phyloP scores from a whole-genome alignment of 2,888 invertebrate species.

The Adineta ricciae region DNA sequence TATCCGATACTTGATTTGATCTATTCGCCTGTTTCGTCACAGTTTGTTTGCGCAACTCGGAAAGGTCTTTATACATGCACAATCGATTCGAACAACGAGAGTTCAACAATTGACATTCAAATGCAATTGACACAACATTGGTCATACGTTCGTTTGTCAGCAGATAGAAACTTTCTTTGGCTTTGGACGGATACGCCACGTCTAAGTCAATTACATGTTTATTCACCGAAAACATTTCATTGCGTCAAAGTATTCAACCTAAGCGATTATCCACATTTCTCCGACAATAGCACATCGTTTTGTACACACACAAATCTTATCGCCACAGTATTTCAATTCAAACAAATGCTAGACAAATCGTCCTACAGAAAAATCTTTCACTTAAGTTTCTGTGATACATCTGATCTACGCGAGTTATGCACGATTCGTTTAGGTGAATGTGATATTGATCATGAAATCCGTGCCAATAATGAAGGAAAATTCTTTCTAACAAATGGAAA shows the following conservation, averaged over 20 bases:
- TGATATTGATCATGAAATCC: conserved; percentile 20
- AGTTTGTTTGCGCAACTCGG: not conserved
- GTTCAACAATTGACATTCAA: not conserved
- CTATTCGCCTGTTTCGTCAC: not conserved
- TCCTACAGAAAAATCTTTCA: not conserved
- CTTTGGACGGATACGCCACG: not conserved
- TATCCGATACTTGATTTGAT: not conserved
- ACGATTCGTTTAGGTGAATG: not conserved
- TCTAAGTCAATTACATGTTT: not conserved
- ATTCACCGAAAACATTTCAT: not conserved
- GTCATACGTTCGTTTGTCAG: conserved; percentile 1
- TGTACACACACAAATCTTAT: not conserved
- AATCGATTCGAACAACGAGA: not conserved
- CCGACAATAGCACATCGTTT: conserved; percentile 11
- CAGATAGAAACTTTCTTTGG: not conserved
- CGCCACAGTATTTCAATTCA: conserved; percentile 17
- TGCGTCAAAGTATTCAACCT: not conserved
- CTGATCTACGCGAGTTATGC: not conserved
- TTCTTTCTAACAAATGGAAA: conserved; percentile 13
- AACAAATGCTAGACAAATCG: not conserved
- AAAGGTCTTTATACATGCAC: not conserved
- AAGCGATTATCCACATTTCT: not conserved
- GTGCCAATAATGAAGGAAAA: not conserved
- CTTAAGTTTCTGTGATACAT: not conserved
- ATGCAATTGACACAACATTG: not conserved